These are phyloP conservation scores for Cheilosia pagana DNA, from an alignment of 2,888 invertebrate species.

Conservation along the genomic window DNA sequence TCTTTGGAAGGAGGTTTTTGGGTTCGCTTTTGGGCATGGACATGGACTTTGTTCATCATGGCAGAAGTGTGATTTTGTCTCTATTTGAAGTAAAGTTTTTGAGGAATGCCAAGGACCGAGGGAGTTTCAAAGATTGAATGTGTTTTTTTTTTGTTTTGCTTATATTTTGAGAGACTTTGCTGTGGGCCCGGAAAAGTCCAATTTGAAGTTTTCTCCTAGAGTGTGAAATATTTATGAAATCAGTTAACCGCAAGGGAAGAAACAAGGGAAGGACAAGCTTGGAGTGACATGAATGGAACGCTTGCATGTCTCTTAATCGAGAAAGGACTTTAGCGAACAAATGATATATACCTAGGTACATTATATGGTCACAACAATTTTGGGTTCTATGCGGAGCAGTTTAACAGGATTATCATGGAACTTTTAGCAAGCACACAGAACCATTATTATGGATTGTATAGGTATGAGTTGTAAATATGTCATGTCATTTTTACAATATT, in stretches of 20 bases:
- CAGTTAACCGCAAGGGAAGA: conserved; percentile 32
- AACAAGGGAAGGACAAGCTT: conserved; percentile 51
- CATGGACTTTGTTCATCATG: not conserved
- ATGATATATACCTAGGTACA: not conserved
- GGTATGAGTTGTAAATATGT: too few relatives aligned
- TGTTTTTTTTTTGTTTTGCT: conserved; percentile 1
- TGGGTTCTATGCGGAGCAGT: too few relatives aligned
- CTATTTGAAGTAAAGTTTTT: conserved; percentile 42
- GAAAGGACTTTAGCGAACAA: conserved; percentile 10
- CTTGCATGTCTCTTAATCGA: conserved; percentile 5
- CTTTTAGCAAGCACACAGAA: too few relatives aligned
- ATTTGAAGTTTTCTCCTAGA: conserved; percentile 50
- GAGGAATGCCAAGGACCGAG: conserved; percentile 44
- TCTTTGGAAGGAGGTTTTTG: not conserved
- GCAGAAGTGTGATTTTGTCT: conserved; percentile 40
- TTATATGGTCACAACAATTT: too few relatives aligned
- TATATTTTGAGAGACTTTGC: conserved; percentile 18
- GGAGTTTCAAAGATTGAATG: conserved; percentile 42
- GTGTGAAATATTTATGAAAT: conserved; percentile 54
- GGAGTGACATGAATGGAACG: conserved; percentile 33
- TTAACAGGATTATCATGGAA: too few relatives aligned
- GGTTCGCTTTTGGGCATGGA: not conserved
- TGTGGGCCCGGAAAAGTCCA: conserved; percentile 35
- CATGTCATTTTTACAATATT: too few relatives aligned
- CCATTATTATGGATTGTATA: too few relatives aligned